phyloP scores from a whole-genome alignment of 2,113 vertebrate species.

The Nerophis lumbriciformis region DNA sequence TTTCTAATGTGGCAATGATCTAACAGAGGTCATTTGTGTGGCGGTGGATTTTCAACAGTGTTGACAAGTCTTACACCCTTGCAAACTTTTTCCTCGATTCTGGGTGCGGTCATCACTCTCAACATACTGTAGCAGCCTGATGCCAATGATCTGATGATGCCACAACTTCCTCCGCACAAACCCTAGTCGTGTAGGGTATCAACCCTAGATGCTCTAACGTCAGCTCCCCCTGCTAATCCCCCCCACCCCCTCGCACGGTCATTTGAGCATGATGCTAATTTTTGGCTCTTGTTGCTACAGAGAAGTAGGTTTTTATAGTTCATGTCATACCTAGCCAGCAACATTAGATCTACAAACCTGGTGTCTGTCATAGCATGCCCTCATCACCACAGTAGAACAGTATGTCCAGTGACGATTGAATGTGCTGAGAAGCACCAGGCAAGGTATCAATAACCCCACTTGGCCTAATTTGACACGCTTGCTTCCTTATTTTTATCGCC shows the following conservation, averaged over 20 bases:
- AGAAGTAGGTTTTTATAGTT: slow-evolving; percentile 64
- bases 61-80: slow-evolving; percentile 59
- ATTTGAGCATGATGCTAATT: slow-evolving; percentile 62
- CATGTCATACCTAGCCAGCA: slow-evolving; percentile 54
- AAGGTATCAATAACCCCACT: slow-evolving; percentile 4
- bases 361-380: slow-evolving; percentile 39
- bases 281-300: slow-evolving; percentile 75
- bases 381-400: slow-evolving; percentile 27
- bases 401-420: slow-evolving; percentile 13
- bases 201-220: slow-evolving; percentile 30
- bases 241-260: slow-evolving; percentile 35
- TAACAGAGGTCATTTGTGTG: slow-evolving; percentile 41
- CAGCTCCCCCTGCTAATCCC: slow-evolving; percentile 28
- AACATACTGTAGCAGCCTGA: slow-evolving; percentile 53
- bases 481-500: slow-evolving; percentile 12
- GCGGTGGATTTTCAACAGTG: slow-evolving; percentile 57
- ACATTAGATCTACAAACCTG: slow-evolving; percentile 48
- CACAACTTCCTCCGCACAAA: background rate
- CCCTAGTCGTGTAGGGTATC: slow-evolving; percentile 56
- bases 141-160: background rate
- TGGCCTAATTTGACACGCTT: slow-evolving; percentile 27
- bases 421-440: slow-evolving; percentile 25
- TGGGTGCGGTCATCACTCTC: slow-evolving; percentile 60
- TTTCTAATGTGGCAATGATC: slow-evolving; percentile 32
- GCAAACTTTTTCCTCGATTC: slow-evolving; percentile 53